Conservation (phyloP, 2,797 vertebrate species). For the Pseudochirops corinnae region DNA sequence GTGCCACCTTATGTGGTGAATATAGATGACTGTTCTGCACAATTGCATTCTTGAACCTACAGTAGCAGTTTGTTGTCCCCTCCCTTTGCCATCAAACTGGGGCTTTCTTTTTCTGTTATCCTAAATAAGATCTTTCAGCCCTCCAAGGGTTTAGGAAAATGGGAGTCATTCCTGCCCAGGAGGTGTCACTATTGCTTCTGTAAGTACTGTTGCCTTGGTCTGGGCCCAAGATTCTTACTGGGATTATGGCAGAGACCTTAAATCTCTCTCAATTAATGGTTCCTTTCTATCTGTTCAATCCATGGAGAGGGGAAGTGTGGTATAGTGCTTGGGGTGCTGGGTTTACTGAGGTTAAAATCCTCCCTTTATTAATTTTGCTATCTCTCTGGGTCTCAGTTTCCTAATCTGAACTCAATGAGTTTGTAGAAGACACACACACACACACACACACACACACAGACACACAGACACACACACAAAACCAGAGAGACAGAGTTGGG, state of each 20-base stretch:
- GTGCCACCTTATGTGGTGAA: neutral
- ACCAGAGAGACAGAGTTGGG: too few relatives aligned
- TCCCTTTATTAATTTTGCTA: neutral
- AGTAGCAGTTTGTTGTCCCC: neutral
- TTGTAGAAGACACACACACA: neutral
- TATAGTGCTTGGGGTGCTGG: neutral
- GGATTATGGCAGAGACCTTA: neutral
- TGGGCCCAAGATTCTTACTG: neutral
- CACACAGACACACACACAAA: too few relatives aligned
- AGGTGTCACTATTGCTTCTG: neutral
- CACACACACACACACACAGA: too few relatives aligned
- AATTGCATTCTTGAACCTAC: neutral
- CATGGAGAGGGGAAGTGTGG: neutral
- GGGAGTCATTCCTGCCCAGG: neutral
- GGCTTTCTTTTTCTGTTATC: neutral
- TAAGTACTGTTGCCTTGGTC: neutral
- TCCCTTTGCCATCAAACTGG: rapidly evolving
- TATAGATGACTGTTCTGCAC: neutral
- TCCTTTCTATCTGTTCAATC: neutral
- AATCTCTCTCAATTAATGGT: neutral
- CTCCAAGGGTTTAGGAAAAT: neutral
- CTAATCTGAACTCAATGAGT: neutral
- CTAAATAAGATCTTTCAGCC: neutral
- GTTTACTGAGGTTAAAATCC: neutral
- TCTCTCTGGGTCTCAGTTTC: neutral